Percentiles rank a stretch among this genome's conserved stretches.
Evolutionary conservation across 2,888 invertebrate genomes (phyloP).

Genomic region (Branchipolynoe longqiensis): DNA sequence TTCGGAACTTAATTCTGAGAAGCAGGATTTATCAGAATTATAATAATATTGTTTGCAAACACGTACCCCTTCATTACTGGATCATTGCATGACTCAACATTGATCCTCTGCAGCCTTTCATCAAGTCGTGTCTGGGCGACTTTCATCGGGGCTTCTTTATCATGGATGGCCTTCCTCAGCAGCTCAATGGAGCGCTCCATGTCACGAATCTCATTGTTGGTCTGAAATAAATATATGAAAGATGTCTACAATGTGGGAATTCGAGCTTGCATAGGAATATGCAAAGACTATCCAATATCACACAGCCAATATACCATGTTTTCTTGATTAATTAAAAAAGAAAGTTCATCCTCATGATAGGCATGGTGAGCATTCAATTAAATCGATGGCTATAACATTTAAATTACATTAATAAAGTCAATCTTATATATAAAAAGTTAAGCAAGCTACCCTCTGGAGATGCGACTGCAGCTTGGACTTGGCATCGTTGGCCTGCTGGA

Average conservation of each 20-base stretch:
- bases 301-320: too few species aligned
- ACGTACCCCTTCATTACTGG: slow-evolving; percentile 89
- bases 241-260: too few species aligned
- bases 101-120: slow-evolving; percentile 92
- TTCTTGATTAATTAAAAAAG: too few species aligned
- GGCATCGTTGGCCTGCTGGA: slow-evolving; percentile 80
- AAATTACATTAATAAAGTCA: neutral
- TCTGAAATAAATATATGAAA: slow-evolving; percentile 82
- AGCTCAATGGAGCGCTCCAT: slow-evolving; percentile 94
- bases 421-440: neutral
- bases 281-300: too few species aligned
- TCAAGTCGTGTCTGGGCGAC: slow-evolving; percentile 91
- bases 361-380: neutral
- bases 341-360: too few species aligned
- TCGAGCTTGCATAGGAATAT: too few species aligned
- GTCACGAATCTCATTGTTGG: slow-evolving; percentile 95
- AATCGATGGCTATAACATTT: too few species aligned
- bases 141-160: slow-evolving; percentile 86
- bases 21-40: neutral
- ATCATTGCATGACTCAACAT: slow-evolving; percentile 94
- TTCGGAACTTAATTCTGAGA: too few species aligned
- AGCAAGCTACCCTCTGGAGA: slow-evolving; percentile 78
- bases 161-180: slow-evolving; percentile 93
- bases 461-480: slow-evolving; percentile 82
- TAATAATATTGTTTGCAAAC: neutral